Base-by-base conservation (phyloP, 2,113 vertebrate genomes). In the Hymenochirus boettgeri region DNA sequence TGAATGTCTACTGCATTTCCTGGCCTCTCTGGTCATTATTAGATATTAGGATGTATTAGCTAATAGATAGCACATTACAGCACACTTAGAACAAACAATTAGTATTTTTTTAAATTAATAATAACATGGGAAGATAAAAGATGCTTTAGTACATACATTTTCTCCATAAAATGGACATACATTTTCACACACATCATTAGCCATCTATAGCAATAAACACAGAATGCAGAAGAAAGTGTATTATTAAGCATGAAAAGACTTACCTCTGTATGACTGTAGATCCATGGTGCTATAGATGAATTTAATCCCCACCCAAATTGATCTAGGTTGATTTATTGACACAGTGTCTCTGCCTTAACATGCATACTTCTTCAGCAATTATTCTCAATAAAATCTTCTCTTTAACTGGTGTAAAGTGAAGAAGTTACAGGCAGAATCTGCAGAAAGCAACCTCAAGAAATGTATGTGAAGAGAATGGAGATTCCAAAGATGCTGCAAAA, bases 381-480 rank as follows among this genome's bases (percentile, higher is more conserved):
- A 79, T 73, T 82, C 78, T 80, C 74, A 79, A 80, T 79, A 78
- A 75, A 79, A 77, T 77, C 75, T 77, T 70, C 73, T 73, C 70
- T 72, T 70, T 62, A 54, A 63, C 65, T 71, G 70, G 72, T 75
- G 69, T 65, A 77, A 74, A 73, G 15, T 73, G 74, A 8, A 70
- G 69, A 71, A 73, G 61, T 72, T 35, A 35, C 15, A 13, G 33
- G 10, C 15, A 12, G 33, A 9, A 35, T 35, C 33, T 35, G 70
- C 74, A 62, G 62, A 72, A 31, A 23, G 18, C 12, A 8, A 51
- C 22, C 54, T 25, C 54, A 25, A 25, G 22, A 26, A 37, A 29
- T 48, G 10, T 45, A 26, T 29, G 56, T 27, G 29, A 55, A 67
- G 70, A 67, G 72, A 62, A 70, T 72, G 71, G 23, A 75, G 58